These are phyloP conservation scores for Hesperia comma DNA, from an alignment of 2,888 invertebrate genomes.

Conservation along the genomic window DNA sequence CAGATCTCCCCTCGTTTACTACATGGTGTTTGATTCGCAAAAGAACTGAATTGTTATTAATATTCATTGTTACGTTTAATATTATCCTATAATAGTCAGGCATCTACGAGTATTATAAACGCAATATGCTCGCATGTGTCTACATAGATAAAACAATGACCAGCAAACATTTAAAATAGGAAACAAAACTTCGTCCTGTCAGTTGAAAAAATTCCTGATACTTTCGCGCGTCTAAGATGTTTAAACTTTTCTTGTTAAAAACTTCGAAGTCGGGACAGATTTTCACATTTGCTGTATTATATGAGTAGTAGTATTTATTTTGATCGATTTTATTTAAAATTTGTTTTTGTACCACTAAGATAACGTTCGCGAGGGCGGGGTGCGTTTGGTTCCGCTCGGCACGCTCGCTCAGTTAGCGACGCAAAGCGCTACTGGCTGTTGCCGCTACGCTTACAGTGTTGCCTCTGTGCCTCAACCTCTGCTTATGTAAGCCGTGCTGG, in stretches of 20 bases:
- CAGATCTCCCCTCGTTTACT: no score
- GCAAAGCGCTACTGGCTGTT: conserved; percentile 67
- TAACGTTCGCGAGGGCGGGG: conserved; percentile 38
- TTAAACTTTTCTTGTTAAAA: not conserved
- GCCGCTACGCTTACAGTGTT: conserved; percentile 41
- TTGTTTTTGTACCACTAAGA: conserved; percentile 9
- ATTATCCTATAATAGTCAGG: not conserved
- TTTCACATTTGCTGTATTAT: not conserved
- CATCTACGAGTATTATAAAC: no score
- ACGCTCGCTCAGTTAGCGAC: conserved; percentile 63
- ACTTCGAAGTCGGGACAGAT: not conserved
- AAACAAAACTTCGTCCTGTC: conserved; percentile 14
- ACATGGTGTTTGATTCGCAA: not conserved
- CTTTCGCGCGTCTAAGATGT: conserved; percentile 16
- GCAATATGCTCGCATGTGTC: not conserved
- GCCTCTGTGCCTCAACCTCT: conserved; percentile 43
- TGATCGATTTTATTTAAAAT: not conserved
- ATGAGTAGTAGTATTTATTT: no score
- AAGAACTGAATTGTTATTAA: not conserved
- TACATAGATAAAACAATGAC: not conserved
- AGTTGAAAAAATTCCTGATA: conserved; percentile 12
- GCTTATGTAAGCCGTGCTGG: conserved; percentile 53
- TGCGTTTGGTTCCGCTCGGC: conserved; percentile 40
- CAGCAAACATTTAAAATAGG: conserved; percentile 13
- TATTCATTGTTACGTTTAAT: not conserved